Evolutionary conservation across 1,140 invertebrate species (phyloP), one percentile per base, ranked within the genome.

Genomic region (Antheraea pernyi): DNA sequence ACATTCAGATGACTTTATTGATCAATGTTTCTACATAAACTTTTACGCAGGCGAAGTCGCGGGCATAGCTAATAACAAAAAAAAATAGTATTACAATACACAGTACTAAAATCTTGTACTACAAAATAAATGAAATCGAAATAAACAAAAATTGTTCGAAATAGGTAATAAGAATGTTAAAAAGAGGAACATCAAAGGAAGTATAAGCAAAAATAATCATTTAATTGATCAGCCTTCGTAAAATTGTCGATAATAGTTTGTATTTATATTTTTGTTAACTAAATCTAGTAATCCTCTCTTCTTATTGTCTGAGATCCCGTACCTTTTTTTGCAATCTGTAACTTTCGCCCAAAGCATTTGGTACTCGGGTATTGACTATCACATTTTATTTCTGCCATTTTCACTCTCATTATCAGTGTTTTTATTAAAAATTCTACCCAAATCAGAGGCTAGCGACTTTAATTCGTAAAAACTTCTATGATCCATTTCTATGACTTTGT

Each of bases 201-300:
- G 13, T 59, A 19, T 18, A 59, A 59, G 13, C 13, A 59, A 59
- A 59, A 59, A 9, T 9, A 59, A 59, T 59, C 58, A 59, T 16
- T 59, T 59, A 59, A 9, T 59, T 59, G 7, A 59, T 13, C 7
- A 59, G 5, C 58, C 58, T 59, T n/a, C n/a, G n/a, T 59, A 5
- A 59, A 59, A 59, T 59, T 59, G 58, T 59, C 13, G 58, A 39
- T 39, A 59, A 59, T 59, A 59, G 58, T 59, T 59, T 59, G 58
- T 5, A 59, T 7, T 59, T 59, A 59, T 59, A 59, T 59, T 59
- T 59, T 59, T 59, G 58, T 59, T 59, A 59, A 59, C 5, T 19
- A 59, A 5, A 59, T 59, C 58, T 59, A 59, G 6, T 59, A 59
- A 13, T 59, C 58, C 58, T 59, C 58, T 59, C 58, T 59, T 59